Evolutionary conservation across 2,113 vertebrate species (phyloP), one percentile per base, ranked within the genome.

Genomic region (Coregonus clupeaformis): DNA sequence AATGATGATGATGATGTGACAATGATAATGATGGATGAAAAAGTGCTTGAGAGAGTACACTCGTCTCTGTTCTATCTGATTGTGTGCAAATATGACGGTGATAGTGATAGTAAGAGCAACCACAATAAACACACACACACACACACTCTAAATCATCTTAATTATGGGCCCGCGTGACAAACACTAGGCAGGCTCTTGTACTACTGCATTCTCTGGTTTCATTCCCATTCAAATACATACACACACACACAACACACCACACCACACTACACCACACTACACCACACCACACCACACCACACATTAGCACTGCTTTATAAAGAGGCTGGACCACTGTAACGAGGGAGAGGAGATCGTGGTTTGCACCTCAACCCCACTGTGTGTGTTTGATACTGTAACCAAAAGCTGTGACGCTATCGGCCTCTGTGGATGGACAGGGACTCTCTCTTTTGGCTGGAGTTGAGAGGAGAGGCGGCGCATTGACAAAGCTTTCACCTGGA

Each of bases 361-460:
- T 75, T 80, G 62, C 68, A 64, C 57, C 14, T 3, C 67, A 72
- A 4, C 22, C 70, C 68, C 57, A 2, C 65, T 29, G 25, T 65
- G 24, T 55, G 62, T 32, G 64, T 71, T 74, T 69, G 70, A 77
- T 64, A 67, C 16, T 78, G 47, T 84, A 71, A 76, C 81, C 68
- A 80, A 82, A 84, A 77, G 79, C 83, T 68, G 65, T 4, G 70
- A 88, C 82, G 75, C 69, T 86, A 83, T 90, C 82, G 68, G 67
- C 9, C 25, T 13, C 25, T 13, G 62, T 29, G 22, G 13, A 16
- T 52, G 62, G 47, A 60, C 36, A 22, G 82, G 60, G 67, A 76
- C 67, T 78, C 70, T 49, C 45, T 25, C 49, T 32, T 78, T 80
- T 90, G 87, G 85, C 79, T 77, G 45, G 67, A n/a, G 72, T 68